A percentile compares a stretch with the other conserved stretches of the same genome.
These are phyloP conservation scores for Phymastichus coffea DNA, from an alignment of 1,140 invertebrate species.

Conservation along the genomic window DNA sequence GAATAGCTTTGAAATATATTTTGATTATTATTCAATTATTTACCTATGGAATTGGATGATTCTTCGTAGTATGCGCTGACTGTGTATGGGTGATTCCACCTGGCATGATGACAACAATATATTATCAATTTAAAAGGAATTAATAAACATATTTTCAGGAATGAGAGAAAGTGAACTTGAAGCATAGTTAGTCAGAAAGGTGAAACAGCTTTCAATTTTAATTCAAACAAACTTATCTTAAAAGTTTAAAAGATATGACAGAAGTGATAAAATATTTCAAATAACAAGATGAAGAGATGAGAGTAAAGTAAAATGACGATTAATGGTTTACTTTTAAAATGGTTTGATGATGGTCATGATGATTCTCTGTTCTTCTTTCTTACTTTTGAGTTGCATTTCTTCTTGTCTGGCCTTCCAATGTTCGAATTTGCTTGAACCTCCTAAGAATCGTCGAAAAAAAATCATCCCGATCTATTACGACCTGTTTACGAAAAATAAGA, in stretches of 20 bases:
- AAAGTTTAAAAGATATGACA: too few species aligned
- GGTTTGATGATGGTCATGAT: slow-evolving; percentile 22
- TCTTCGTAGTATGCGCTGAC: slow-evolving; percentile 65
- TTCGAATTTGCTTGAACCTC: slow-evolving; percentile 51
- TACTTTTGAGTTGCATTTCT: slow-evolving; percentile 41
- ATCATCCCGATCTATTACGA: slow-evolving; percentile 59
- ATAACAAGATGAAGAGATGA: slow-evolving; percentile 14
- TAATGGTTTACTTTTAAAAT: slow-evolving; percentile 27
- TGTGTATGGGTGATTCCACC: slow-evolving; percentile 56
- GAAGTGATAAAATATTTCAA: neutral
- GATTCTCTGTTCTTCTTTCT: slow-evolving; percentile 29
- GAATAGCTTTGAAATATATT: slow-evolving; percentile 7
- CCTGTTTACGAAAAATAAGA: slow-evolving; percentile 39
- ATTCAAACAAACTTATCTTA: too few species aligned
- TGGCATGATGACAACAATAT: too few species aligned
- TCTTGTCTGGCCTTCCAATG: slow-evolving; percentile 37
- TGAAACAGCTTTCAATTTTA: too few species aligned
- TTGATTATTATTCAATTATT: too few species aligned
- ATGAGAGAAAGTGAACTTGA: too few species aligned
- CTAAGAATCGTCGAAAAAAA: slow-evolving; percentile 61
- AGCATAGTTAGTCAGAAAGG: too few species aligned
- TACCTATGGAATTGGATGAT: slow-evolving; percentile 65
- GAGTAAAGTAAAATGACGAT: slow-evolving; percentile 17
- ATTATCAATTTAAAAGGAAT: too few species aligned
- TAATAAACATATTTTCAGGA: too few species aligned